A percentile compares a stretch with the other conserved stretches of the same genome.
phyloP scores from a whole-genome alignment of 2,888 invertebrate genomes.

The Diploptera punctata region DNA sequence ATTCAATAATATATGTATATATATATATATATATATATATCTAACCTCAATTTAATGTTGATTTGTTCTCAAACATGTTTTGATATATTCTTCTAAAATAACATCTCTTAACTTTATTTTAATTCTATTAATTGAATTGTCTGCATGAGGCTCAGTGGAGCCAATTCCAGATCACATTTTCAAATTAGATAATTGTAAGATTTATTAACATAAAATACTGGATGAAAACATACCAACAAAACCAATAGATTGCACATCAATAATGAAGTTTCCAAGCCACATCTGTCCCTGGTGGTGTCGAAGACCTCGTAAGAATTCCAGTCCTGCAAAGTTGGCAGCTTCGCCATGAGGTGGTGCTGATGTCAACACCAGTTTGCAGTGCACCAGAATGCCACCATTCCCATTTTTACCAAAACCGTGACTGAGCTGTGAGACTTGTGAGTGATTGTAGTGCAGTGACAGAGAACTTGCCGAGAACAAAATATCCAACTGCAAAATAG shows the following conservation, averaged over 20 bases:
- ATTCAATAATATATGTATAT: too few species aligned
- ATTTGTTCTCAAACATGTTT: too few species aligned
- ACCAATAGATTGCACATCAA: slow-evolving; percentile 52
- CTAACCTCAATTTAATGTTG: too few species aligned
- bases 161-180: too few species aligned
- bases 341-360: slow-evolving; percentile 44
- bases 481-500: slow-evolving; percentile 46
- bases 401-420: neutral
- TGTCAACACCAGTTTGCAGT: slow-evolving; percentile 46
- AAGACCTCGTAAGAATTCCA: slow-evolving; percentile 51
- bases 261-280: slow-evolving; percentile 50
- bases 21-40: too few species aligned
- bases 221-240: slow-evolving; percentile 45
- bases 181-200: too few species aligned
- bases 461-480: slow-evolving; percentile 46
- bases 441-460: slow-evolving; percentile 46
- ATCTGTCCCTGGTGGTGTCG: slow-evolving; percentile 49
- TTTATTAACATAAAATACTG: too few species aligned
- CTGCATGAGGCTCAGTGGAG: too few species aligned
- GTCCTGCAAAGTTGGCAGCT: slow-evolving; percentile 50
- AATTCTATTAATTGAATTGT: too few species aligned
- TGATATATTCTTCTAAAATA: too few species aligned
- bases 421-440: slow-evolving; percentile 38
- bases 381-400: slow-evolving; percentile 41
- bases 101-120: too few species aligned